phyloP scores from a whole-genome alignment of 2,113 vertebrate species.

The Cryptomyrus ogoouensis region DNA sequence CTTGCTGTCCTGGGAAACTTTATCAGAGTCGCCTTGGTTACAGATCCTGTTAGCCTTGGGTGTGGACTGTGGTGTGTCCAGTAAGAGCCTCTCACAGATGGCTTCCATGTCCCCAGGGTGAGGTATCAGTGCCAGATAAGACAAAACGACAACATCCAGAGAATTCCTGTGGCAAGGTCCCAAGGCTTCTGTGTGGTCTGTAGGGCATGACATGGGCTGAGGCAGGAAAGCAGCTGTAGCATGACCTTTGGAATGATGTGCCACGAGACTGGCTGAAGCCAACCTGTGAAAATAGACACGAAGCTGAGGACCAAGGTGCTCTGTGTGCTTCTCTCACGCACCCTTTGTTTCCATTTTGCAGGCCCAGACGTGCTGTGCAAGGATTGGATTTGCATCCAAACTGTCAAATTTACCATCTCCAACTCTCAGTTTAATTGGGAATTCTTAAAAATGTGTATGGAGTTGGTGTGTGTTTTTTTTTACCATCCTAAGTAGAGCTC shows the following conservation, averaged over 20 bases:
- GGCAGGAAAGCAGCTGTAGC: slow-evolving; percentile 18
- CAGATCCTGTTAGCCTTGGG: background rate
- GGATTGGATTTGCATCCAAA: background rate
- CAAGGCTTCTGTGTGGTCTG: slow-evolving; percentile 3
- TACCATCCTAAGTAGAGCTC: background rate
- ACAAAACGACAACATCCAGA: slow-evolving; percentile 9
- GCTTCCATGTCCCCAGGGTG: background rate
- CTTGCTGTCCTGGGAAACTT: background rate
- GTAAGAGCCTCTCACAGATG: background rate
- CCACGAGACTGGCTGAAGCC: background rate
- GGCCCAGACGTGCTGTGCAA: background rate
- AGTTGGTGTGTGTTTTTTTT: background rate
- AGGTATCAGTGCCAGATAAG: background rate
- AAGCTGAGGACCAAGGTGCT: background rate
- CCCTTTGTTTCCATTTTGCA: background rate
- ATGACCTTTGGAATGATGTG: slow-evolving; percentile 13
- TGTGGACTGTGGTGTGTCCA: background rate
- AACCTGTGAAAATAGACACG: slow-evolving; percentile 11
- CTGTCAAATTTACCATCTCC: background rate
- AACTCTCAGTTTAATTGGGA: background rate
- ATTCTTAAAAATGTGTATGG: background rate
- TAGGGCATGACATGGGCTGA: slow-evolving; percentile 10
- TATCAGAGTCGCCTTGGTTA: background rate
- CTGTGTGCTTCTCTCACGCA: background rate
- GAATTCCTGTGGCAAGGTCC: slow-evolving; percentile 14